These are phyloP conservation scores for Urophycis tenuis DNA, from an alignment of 2,797 vertebrate genomes.

Conservation along the genomic window DNA sequence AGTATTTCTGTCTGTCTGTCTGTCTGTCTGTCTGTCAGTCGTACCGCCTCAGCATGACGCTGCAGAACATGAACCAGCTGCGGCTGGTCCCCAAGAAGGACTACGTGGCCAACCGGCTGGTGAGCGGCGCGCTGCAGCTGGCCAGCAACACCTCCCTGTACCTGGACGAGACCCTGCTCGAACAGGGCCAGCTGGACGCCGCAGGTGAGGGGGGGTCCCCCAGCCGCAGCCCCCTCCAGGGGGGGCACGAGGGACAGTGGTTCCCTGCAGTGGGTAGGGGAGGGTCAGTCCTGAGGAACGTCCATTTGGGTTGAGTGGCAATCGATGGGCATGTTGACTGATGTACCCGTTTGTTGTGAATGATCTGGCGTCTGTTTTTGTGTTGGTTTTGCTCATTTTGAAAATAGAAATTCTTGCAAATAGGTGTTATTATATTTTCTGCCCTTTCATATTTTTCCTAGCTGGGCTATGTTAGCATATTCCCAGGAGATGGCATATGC, in stretches of 20 bases:
- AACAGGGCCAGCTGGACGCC: conserved; percentile 92
- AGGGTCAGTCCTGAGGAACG: background rate
- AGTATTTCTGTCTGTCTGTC: too few relatives aligned
- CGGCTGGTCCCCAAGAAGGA: conserved; percentile 88
- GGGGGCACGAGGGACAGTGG: background rate
- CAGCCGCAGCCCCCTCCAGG: conserved; percentile 52
- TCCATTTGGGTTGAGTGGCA: background rate
- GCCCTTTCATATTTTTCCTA: too few relatives aligned
- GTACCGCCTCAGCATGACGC: conserved; percentile 83
- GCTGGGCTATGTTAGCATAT: too few relatives aligned
- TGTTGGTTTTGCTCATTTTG: background rate
- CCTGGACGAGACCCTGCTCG: conserved; percentile 89
- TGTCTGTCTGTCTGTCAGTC: too few relatives aligned
- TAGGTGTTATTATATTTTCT: too few relatives aligned
- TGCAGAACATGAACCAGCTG: conserved; percentile 90
- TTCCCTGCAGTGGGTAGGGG: too few relatives aligned
- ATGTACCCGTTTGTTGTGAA: background rate
- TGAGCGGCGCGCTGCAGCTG: conserved; percentile 87
- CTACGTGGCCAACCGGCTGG: conserved; percentile 86
- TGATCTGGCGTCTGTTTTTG: background rate
- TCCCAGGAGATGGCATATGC: too few relatives aligned
- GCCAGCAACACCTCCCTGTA: conserved; percentile 83
- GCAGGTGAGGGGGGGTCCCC: conserved; percentile 75
- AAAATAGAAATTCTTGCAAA: background rate
- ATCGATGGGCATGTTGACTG: background rate